Evolutionary conservation across 2,113 vertebrate genomes (phyloP).

Genomic region (Gopherus flavomarginatus): DNA sequence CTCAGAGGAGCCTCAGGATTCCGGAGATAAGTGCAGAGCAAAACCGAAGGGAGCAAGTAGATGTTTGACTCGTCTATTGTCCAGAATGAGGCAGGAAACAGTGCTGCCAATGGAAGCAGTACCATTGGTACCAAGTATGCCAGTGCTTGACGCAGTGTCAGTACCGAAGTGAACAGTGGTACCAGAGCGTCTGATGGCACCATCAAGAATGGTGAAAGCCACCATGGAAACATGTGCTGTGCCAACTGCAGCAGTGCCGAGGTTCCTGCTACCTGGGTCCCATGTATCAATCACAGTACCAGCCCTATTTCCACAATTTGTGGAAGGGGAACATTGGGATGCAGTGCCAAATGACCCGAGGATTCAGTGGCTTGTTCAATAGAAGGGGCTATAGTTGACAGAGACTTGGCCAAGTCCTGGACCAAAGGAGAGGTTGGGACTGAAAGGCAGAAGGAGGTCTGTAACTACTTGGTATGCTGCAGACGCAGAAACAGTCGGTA

Average conservation of each 20-base stretch:
- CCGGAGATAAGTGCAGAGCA: background rate
- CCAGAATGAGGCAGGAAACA: background rate
- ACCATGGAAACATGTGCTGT: background rate
- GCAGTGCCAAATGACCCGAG: background rate
- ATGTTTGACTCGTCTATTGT: background rate
- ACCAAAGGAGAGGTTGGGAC: background rate
- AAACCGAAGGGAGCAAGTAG: background rate
- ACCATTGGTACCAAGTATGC: background rate
- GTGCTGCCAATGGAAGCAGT: background rate
- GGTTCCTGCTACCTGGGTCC: background rate
- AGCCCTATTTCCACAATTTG: background rate
- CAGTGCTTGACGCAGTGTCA: background rate
- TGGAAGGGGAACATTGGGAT: background rate
- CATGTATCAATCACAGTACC: background rate
- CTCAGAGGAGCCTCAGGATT: background rate
- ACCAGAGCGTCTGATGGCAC: background rate
- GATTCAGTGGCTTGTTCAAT: background rate
- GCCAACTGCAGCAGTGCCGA: background rate
- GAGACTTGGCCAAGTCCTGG: background rate
- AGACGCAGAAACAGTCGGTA: background rate
- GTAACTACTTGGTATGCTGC: background rate
- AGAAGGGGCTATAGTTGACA: background rate
- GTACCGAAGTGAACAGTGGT: background rate
- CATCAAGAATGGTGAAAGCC: background rate
- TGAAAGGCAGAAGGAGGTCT: background rate